Conservation (phyloP, 1,140 invertebrate species). For the Drosophila orena region DNA sequence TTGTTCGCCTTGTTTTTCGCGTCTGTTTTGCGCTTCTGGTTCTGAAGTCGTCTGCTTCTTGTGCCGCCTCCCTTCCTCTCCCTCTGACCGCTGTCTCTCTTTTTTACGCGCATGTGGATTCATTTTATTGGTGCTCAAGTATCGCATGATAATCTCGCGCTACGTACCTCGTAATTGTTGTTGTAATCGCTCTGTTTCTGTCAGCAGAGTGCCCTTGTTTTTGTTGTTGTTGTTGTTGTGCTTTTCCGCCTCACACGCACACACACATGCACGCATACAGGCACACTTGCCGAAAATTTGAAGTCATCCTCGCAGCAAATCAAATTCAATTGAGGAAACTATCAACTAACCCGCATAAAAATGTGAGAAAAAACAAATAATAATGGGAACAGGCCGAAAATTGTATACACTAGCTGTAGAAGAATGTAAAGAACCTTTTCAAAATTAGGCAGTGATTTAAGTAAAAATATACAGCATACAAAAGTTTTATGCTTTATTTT, state of each 20-base stretch:
- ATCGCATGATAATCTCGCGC: constrained; percentile 76
- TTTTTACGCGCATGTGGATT: constrained; percentile 72
- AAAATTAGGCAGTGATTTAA: too few species aligned
- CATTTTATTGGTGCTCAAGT: constrained; percentile 79
- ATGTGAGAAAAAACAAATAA: neutral
- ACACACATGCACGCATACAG: constrained; percentile 7
- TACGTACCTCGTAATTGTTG: constrained; percentile 29
- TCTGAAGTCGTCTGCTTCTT: constrained; percentile 13
- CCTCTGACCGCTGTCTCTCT: neutral
- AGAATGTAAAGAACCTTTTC: neutral
- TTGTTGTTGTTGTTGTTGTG: constrained; percentile 49
- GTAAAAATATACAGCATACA: too few species aligned
- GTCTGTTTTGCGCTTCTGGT: constrained; percentile 43
- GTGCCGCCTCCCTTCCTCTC: neutral
- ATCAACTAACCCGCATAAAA: constrained; percentile 13
- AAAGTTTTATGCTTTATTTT: too few species aligned
- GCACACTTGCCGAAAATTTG: constrained; percentile 1
- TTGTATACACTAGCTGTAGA: neutral
- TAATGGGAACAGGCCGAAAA: neutral
- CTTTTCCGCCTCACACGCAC: constrained; percentile 55
- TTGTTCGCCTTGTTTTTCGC: constrained; percentile 13
- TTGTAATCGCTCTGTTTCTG: constrained; percentile 23
- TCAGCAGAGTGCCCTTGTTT: neutral
- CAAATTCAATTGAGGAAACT: constrained; percentile 31
- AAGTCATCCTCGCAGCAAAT: constrained; percentile 29